Conservation (phyloP, 2,888 invertebrate species). For the Eristalinus sepulchralis region DNA sequence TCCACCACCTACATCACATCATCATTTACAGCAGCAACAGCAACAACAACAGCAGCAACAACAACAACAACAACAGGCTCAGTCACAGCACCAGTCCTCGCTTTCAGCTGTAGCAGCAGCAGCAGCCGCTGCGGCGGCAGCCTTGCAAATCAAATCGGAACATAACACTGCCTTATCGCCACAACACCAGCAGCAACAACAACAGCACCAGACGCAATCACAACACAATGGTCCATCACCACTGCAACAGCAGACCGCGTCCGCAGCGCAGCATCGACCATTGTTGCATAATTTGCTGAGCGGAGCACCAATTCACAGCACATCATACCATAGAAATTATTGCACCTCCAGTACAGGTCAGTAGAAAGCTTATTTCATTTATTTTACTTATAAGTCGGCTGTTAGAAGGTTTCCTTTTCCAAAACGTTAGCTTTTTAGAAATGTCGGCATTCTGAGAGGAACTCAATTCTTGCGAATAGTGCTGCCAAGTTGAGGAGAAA, state of each 20-base stretch:
- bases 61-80: constrained; percentile 74
- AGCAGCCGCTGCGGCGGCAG: constrained; percentile 74
- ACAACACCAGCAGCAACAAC: constrained; percentile 76
- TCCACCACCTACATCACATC: constrained; percentile 79
- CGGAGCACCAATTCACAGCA: constrained; percentile 80
- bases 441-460: no score
- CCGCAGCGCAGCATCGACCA: constrained; percentile 79
- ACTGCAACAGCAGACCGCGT: constrained; percentile 78
- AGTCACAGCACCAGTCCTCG: constrained; percentile 74
- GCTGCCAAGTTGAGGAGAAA: neutral
- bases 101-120: constrained; percentile 71
- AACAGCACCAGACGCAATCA: constrained; percentile 72
- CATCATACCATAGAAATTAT: constrained; percentile 81
- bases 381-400: no score
- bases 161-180: constrained; percentile 77
- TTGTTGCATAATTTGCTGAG: constrained; percentile 80
- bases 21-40: constrained; percentile 74
- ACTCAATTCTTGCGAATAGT: no score
- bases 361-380: constrained; percentile 47
- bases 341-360: constrained; percentile 81
- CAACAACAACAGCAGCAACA: constrained; percentile 77
- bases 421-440: no score
- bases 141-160: constrained; percentile 79
- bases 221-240: constrained; percentile 67
- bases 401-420: no score